Percentiles rank a stretch among this genome's conserved stretches.
These are phyloP conservation scores for Ibycter americanus DNA, from an alignment of 2,797 vertebrate genomes.

Conservation along the genomic window DNA sequence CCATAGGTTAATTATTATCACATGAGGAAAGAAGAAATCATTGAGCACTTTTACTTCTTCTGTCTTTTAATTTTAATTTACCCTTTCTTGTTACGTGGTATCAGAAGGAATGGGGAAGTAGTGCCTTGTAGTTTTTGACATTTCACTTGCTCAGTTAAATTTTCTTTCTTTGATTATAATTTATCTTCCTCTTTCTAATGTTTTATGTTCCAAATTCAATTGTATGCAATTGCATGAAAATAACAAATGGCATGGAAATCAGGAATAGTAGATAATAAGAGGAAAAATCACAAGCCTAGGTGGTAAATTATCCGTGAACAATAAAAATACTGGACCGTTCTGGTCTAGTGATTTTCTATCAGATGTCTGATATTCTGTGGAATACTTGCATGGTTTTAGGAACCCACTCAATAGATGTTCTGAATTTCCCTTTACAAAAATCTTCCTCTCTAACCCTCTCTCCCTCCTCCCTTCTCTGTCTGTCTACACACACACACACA, in stretches of 20 bases:
- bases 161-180: conserved; percentile 38
- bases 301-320: conserved; percentile 56
- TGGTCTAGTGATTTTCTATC: conserved; percentile 6
- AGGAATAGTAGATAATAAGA: conserved; percentile 39
- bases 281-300: background rate
- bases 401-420: background rate
- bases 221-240: conserved; percentile 58
- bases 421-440: background rate
- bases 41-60: background rate
- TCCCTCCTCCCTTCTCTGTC: background rate
- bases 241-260: conserved; percentile 38
- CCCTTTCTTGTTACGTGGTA: background rate
- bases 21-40: background rate
- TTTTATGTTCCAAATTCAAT: conserved; percentile 61
- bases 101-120: background rate
- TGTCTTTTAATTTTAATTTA: background rate
- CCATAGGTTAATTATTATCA: background rate
- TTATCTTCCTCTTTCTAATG: conserved; percentile 41
- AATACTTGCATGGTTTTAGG: background rate
- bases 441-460: background rate
- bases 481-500: background rate
- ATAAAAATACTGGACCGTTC: conserved; percentile 25
- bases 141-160: background rate
- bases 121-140: background rate
- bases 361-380: background rate